phyloP scores from a whole-genome alignment of 1,140 invertebrate genomes.

The Chironomus tepperi region DNA sequence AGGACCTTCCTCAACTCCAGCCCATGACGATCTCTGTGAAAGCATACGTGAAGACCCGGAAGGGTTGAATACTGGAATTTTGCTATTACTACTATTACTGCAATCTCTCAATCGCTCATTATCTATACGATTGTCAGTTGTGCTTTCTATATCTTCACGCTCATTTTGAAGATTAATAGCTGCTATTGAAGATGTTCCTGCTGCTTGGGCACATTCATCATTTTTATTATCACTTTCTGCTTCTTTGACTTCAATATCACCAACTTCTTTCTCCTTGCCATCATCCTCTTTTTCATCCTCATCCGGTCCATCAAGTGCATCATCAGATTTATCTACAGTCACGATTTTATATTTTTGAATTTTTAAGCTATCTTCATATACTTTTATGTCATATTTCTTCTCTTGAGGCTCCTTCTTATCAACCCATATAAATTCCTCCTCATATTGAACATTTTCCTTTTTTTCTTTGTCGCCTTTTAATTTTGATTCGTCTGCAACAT shows the following conservation, averaged over 20 bases:
- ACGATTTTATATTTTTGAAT: constrained; percentile 25
- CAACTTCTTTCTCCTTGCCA: not conserved
- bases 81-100: constrained; percentile 31
- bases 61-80: constrained; percentile 35
- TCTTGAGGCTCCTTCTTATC: constrained; percentile 16
- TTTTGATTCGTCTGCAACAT: not conserved
- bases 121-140: constrained; percentile 31
- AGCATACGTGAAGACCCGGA: constrained; percentile 33
- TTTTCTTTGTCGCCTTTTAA: not conserved
- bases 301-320: constrained; percentile 17
- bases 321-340: constrained; percentile 24
- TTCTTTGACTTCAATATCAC: constrained; percentile 33
- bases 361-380: constrained; percentile 21
- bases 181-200: not conserved
- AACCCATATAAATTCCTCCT: not conserved
- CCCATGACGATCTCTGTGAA: constrained; percentile 50
- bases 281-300: constrained; percentile 23
- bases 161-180: not conserved
- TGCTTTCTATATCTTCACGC: constrained; percentile 27
- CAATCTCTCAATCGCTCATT: constrained; percentile 39
- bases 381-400: constrained; percentile 17
- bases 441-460: constrained; percentile 18
- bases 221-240: constrained; percentile 29
- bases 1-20: constrained; percentile 39
- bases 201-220: constrained; percentile 26